These are phyloP conservation scores for Diorhabda sublineata DNA, from an alignment of 1,140 invertebrate genomes.

Conservation along the genomic window DNA sequence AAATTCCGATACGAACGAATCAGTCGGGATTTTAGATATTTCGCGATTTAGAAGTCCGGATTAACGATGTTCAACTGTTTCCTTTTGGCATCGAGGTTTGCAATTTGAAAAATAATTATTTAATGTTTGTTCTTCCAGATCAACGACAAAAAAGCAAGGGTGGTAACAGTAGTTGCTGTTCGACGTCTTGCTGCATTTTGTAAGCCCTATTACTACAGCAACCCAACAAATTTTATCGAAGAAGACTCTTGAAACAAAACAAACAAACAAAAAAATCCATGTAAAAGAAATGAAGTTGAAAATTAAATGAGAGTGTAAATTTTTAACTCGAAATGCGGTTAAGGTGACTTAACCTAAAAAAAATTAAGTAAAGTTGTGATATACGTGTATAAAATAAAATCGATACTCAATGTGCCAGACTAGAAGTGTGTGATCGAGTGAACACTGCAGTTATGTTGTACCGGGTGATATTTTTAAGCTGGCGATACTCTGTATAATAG, in stretches of 20 bases:
- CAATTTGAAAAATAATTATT: neutral
- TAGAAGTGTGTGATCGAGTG: conserved; percentile 19
- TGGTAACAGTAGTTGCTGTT: conserved; percentile 87
- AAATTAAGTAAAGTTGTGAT: conserved; percentile 23
- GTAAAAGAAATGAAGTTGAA: conserved; percentile 10
- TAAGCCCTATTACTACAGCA: conserved; percentile 51
- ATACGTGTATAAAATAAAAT: conserved; percentile 22
- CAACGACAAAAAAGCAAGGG: conserved; percentile 93
- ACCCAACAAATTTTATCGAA: conserved; percentile 8
- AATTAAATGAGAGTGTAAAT: conserved; percentile 15
- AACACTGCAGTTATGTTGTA: conserved; percentile 15
- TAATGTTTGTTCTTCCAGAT: conserved; percentile 61
- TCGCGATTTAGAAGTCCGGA: too few species aligned
- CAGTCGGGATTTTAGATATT: too few species aligned
- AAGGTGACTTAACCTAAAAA: conserved; percentile 15
- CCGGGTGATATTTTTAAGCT: neutral
- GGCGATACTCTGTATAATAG: too few species aligned
- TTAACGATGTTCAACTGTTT: too few species aligned
- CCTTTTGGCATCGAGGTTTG: too few species aligned
- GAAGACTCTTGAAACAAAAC: conserved; percentile 18
- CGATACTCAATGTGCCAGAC: conserved; percentile 25
- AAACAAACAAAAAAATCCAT: conserved; percentile 4
- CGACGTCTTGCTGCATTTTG: conserved; percentile 86
- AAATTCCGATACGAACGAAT: too few species aligned
- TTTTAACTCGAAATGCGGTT: conserved; percentile 16